Conservation (phyloP, 2,888 invertebrate species). For the Drosophila barbarae region DNA sequence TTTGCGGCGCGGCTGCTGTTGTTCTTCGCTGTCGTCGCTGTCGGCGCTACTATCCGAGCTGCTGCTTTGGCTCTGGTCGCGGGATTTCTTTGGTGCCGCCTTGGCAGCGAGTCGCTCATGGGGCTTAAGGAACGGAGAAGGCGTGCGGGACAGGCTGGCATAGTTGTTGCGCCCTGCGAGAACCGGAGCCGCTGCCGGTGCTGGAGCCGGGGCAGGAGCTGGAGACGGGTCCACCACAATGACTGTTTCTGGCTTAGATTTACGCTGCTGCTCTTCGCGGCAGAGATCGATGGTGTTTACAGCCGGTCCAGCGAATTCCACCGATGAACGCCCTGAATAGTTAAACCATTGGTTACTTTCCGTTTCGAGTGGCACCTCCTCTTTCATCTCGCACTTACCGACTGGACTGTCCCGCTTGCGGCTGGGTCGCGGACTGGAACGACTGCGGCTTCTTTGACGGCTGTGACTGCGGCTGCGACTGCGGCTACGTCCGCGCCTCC, state of each 20-base stretch:
- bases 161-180: constrained; percentile 43
- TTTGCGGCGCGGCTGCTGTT: constrained; percentile 75
- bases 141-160: constrained; percentile 90
- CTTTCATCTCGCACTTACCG: constrained; percentile 10
- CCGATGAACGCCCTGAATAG: constrained; percentile 66
- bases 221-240: constrained; percentile 31
- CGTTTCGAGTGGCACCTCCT: not conserved
- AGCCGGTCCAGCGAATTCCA: constrained; percentile 69
- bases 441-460: constrained; percentile 31
- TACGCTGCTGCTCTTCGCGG: constrained; percentile 63
- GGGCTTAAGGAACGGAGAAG: constrained; percentile 88
- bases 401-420: constrained; percentile 53
- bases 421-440: constrained; percentile 47
- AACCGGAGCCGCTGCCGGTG: not conserved
- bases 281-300: constrained; percentile 72
- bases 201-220: constrained; percentile 9
- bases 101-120: constrained; percentile 75
- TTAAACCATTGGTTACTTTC: not conserved
- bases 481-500: constrained; percentile 28
- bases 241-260: constrained; percentile 40
- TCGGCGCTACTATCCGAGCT: constrained; percentile 79
- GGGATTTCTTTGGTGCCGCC: constrained; percentile 55
- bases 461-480: constrained; percentile 32
- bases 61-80: constrained; percentile 58
- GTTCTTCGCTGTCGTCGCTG: constrained; percentile 81